Conservation (phyloP, 2,113 vertebrate species). For the Chlorocebus sabaeus region DNA sequence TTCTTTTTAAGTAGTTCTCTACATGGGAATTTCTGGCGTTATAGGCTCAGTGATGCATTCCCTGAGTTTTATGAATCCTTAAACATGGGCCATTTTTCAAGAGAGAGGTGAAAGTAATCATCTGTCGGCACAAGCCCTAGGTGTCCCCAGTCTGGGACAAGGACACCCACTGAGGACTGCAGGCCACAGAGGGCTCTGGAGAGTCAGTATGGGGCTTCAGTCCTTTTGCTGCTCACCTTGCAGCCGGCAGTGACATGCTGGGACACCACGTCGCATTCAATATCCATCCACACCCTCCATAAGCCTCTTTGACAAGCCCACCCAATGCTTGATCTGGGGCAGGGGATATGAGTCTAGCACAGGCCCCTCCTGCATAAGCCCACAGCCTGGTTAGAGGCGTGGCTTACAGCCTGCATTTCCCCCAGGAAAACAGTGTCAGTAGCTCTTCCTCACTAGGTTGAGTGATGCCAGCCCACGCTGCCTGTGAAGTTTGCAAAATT, state of each 20-base stretch:
- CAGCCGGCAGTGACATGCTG: not conserved
- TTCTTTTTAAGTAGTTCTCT: slow-evolving; percentile 74
- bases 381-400: not conserved
- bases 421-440: not conserved
- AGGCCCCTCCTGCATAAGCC: not conserved
- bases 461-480: not conserved
- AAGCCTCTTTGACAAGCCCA: not conserved
- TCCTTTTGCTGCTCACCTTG: slow-evolving; percentile 33
- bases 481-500: not conserved
- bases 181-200: slow-evolving; percentile 47
- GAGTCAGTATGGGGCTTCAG: not conserved
- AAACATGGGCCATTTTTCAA: slow-evolving; percentile 60
- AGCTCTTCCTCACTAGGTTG: not conserved
- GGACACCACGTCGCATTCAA: not conserved
- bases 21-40: slow-evolving; percentile 60
- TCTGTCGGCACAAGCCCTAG: slow-evolving; percentile 44
- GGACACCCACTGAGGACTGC: slow-evolving; percentile 59
- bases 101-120: slow-evolving; percentile 52
- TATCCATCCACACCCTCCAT: not conserved
- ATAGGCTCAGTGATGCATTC: slow-evolving; percentile 64
- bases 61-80: slow-evolving; percentile 70
- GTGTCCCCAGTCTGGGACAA: slow-evolving; percentile 43
- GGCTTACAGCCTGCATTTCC: not conserved
- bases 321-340: not conserved
- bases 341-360: not conserved